Evolutionary conservation across 35 echinoderm and acorn worm species (phyloP), one percentile per base, ranked within the genome.

Genomic region (Acanthaster planci): DNA sequence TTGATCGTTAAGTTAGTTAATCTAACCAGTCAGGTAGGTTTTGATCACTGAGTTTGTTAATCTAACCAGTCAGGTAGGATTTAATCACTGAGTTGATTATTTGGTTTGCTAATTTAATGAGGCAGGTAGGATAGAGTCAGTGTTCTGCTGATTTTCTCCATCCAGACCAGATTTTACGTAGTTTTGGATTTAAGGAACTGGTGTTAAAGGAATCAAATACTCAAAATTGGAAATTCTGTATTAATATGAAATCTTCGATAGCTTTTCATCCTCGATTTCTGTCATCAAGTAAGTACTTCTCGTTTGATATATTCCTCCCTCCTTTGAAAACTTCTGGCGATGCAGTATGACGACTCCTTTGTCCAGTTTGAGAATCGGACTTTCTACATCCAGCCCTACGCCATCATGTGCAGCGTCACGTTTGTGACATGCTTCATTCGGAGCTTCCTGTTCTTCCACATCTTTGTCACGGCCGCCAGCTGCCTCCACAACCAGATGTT

Each of bases 401-500:
- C 84, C 72, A 86, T 86, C 47, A 52, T 86, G 40, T 51, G 75
- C 31, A 2, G 67, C 40, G 27, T 50, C 15, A 55, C 92, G 8
- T 60, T 97, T 17, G 57, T 92, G 8, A 87, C 90, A 54, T 32
- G 67, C 8, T 90, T 97, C 54, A 47, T 88, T 19, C 60, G 95
- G 3, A 84, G 90, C 27, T 75, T 90, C 26, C 86, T 80, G 32
- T 39, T 90, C 23, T 93, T 90, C 81, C 35, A 67, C 77, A 87
- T 97, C 40, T 68, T 85, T 38, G 77, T 97, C 76, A 90, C 64
- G n/a, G 79, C 95, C 47, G 87, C 95, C 58, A 87, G 87, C 38
- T 76, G 55, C 36, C 91, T 97, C 27, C 95, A 97, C 64, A 97
- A 97, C 76, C 79, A 83, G 47, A 97, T 97, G 95, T 97, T 97